phyloP scores from a whole-genome alignment of 2,888 invertebrate genomes.

The Priocnemis perturbator region DNA sequence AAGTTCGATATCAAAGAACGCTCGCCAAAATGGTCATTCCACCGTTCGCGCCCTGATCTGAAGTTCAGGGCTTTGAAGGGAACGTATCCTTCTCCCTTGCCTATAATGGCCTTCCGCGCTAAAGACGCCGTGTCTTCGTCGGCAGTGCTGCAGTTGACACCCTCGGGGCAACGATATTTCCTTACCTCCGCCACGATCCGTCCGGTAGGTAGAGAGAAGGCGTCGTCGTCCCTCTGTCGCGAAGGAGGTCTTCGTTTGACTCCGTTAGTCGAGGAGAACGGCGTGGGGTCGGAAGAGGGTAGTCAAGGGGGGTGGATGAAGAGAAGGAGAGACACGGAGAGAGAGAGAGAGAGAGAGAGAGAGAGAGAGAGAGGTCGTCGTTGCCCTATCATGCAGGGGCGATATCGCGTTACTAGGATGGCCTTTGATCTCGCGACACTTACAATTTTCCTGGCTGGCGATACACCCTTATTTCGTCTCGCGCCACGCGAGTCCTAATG shows the following conservation, averaged over 20 bases:
- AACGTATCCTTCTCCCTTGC: too few relatives aligned
- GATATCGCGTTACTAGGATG: constrained; percentile 74
- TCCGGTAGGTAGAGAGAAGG: constrained; percentile 7
- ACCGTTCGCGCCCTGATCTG: neutral
- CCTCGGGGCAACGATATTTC: constrained; percentile 53
- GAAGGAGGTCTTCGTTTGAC: constrained; percentile 28
- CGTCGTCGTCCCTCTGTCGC: constrained; percentile 12
- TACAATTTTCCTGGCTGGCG: constrained; percentile 74
- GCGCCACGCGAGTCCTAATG: constrained; percentile 71
- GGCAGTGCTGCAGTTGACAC: constrained; percentile 62
- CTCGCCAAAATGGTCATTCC: neutral
- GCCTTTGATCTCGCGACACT: constrained; percentile 76
- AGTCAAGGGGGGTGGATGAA: constrained; percentile 9
- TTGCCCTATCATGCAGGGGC: constrained; percentile 59
- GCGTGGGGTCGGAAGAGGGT: neutral
- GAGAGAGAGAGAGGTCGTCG: constrained; percentile 1
- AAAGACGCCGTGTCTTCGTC: constrained; percentile 2
- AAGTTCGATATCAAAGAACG: constrained; percentile 15
- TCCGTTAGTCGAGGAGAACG: constrained; percentile 9
- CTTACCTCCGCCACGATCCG: constrained; percentile 44
- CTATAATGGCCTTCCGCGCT: too few relatives aligned
- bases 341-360: constrained; percentile 30
- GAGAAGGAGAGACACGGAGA: neutral
- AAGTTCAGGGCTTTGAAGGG: too few relatives aligned
- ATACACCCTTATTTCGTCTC: constrained; percentile 73